Evolutionary conservation across 2,888 invertebrate species (phyloP).

Genomic region (Hipparchia sbordonii): DNA sequence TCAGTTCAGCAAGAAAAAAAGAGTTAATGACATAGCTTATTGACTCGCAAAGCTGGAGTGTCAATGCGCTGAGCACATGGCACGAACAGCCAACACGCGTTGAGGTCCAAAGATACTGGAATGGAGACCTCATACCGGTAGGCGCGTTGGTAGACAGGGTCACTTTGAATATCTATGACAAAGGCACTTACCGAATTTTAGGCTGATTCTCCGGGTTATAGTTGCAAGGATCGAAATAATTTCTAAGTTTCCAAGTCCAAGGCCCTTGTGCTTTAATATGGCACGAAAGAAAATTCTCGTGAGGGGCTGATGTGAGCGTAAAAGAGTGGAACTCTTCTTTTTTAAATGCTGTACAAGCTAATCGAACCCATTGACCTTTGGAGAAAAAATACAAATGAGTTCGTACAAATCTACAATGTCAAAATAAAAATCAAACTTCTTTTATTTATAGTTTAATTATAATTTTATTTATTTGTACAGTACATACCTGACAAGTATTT

Average conservation of each 20-base stretch:
- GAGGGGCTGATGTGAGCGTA: conserved; percentile 97
- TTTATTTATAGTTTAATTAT: too few species aligned
- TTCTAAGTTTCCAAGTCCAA: conserved; percentile 98
- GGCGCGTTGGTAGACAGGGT: too few species aligned
- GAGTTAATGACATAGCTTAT: too few species aligned
- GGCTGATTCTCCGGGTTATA: conserved; percentile 93
- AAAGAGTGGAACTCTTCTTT: conserved; percentile 97
- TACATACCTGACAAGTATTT: conserved; percentile 89
- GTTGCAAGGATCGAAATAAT: conserved; percentile 97
- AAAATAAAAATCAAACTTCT: too few species aligned
- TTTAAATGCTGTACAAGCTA: conserved; percentile 95
- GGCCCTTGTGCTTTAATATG: conserved; percentile 96
- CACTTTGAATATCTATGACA: too few species aligned
- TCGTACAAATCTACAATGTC: neutral
- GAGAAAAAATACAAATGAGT: conserved; percentile 7
- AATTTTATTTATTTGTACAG: neutral
- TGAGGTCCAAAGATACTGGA: too few species aligned
- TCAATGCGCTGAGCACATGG: too few species aligned
- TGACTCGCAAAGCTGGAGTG: too few species aligned
- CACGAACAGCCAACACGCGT: too few species aligned
- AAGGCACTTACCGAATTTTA: conserved; percentile 82
- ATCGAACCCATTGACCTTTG: conserved; percentile 94
- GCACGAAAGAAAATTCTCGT: conserved; percentile 96
- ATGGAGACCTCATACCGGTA: too few species aligned
- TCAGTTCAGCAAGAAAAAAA: too few species aligned